phyloP scores from a whole-genome alignment of 2,888 invertebrate genomes.

The Listrodromus nycthemerus region DNA sequence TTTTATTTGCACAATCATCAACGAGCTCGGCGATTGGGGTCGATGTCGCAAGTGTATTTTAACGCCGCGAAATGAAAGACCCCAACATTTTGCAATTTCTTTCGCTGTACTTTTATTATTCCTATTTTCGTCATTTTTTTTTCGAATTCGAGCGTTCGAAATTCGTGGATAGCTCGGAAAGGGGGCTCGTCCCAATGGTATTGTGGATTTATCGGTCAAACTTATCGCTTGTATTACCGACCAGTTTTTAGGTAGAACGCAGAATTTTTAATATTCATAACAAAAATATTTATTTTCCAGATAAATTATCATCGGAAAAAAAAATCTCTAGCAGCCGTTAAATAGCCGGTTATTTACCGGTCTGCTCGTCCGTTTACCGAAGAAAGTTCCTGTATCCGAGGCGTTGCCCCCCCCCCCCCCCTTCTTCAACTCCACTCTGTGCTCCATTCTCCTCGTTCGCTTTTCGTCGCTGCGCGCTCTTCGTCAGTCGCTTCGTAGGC shows the following conservation, averaged over 20 bases:
- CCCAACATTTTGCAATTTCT: conserved; percentile 55
- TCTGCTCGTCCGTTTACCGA: not conserved
- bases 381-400: not conserved
- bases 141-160: not conserved
- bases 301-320: not conserved
- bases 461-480: not conserved
- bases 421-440: not conserved
- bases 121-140: conserved; percentile 5
- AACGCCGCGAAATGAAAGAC: conserved; percentile 40
- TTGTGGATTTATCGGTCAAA: not conserved
- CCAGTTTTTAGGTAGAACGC: not conserved
- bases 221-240: not conserved
- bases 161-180: conserved; percentile 11
- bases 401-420: not conserved
- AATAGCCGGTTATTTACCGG: not conserved
- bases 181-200: not conserved
- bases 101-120: not conserved
- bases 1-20: conserved; percentile 63
- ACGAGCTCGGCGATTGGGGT: conserved; percentile 55
- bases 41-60: conserved; percentile 65
- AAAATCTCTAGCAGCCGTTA: not conserved
- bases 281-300: not conserved
- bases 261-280: not conserved
- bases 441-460: conserved; percentile 26
- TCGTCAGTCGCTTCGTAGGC: not conserved